phyloP scores from a whole-genome alignment of 2,797 vertebrate species.

The Pangasius sanitwongsei region DNA sequence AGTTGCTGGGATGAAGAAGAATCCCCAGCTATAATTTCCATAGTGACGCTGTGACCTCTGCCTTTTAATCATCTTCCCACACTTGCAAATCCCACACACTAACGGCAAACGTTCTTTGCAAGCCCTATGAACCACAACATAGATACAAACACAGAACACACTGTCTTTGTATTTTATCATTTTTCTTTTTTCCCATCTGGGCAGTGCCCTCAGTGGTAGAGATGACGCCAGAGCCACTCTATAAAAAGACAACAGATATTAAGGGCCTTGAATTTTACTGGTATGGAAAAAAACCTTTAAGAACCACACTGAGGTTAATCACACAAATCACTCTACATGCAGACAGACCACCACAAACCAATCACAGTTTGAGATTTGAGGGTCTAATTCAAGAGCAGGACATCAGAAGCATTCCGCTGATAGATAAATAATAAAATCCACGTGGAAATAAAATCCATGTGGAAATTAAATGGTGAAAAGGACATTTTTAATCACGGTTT shows the following conservation, averaged over 20 bases:
- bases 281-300: neutral
- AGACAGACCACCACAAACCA: neutral
- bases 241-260: neutral
- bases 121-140: too few species aligned
- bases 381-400: neutral
- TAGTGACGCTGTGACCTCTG: constrained; percentile 10
- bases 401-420: neutral
- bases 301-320: neutral
- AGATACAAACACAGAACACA: neutral
- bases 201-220: neutral
- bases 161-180: neutral
- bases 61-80: constrained; percentile 25
- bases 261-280: neutral
- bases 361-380: neutral
- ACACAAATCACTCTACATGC: neutral
- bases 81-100: neutral
- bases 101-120: neutral
- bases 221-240: neutral
- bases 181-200: too few species aligned
- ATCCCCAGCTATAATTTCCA: constrained; percentile 22
- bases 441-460: neutral
- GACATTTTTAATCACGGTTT: neutral
- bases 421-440: neutral
- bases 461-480: neutral
- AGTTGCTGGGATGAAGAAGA: neutral